Base-by-base conservation (phyloP, 2,797 vertebrate species). In the Lepus oiostolus region DNA sequence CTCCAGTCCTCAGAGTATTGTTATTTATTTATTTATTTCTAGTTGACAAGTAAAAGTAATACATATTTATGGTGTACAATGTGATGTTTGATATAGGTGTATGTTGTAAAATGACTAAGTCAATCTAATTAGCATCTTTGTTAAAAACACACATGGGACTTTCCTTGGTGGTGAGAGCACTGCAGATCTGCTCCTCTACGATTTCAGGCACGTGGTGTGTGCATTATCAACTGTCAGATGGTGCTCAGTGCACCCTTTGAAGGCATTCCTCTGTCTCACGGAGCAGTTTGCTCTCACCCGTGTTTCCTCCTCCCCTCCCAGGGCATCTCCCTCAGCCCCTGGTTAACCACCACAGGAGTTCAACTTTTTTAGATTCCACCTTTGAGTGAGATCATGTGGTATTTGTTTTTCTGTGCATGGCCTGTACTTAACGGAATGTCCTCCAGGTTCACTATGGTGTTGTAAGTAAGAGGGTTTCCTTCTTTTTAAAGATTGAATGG, bases 21-120 rank as follows among this genome's bases (percentile, higher is more conserved):
- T 71, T 32, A 74, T 82, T 82, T 82, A 42, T 77, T 92, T 92
- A 68, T 89, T 81, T 81, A 72, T 81, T 81, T 62, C 42, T 81
- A 81, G 19, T 26, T 32, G 52, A 32, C 2, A 81, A 63, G 58
- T 38, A 63, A 42, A 47, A 30, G 63, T 42, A 42, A 10, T 42
- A 63, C 30, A 30, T 63, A 30, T 62, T 81, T 63, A 30, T 42
- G 35, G 10, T 63, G 22, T 35, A 42, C 26, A 30, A 12, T 17
- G 6, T 63, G 58, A 32, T 19, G 63, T 83, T 65, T 72, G 35
- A 38, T 67, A 24, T 30, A 81, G 74, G 63, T 30, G 50, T 70
- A 12, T 50, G 50, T 76, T 68, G 62, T 67, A 3, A 30, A 88
- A 68, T 83, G 38, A 83, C 62, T 67, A 42, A 82, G 22, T 88